Evolutionary conservation across 2,113 vertebrate genomes (phyloP).

Genomic region (Mus spicilegus): DNA sequence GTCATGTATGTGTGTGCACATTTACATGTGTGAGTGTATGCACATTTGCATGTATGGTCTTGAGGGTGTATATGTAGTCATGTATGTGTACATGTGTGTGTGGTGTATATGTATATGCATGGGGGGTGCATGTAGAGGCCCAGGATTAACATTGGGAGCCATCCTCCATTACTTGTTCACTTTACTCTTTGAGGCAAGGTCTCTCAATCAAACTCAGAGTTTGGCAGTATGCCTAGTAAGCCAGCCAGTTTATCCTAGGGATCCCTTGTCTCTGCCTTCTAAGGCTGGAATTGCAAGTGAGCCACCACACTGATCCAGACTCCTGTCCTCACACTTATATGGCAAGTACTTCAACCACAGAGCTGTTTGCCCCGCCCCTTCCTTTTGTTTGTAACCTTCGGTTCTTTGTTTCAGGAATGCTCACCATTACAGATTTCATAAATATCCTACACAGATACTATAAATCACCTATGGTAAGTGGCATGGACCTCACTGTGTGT

Average conservation of each 20-base stretch:
- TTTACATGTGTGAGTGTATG: neutral
- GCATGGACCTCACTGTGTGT: neutral
- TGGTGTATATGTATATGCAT: neutral
- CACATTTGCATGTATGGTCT: neutral
- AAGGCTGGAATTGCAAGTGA: neutral
- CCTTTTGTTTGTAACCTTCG: constrained; percentile 46
- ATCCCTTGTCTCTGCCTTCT: neutral
- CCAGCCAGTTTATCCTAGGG: no score
- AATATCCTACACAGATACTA: constrained; percentile 99
- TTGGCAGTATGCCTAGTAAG: neutral
- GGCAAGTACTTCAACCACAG: neutral
- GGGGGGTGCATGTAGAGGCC: neutral
- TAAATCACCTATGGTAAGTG: constrained; percentile 97
- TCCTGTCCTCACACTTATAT: no score
- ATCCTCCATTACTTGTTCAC: neutral
- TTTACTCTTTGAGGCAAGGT: neutral
- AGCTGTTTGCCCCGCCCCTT: neutral
- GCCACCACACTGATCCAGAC: neutral
- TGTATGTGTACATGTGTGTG: neutral
- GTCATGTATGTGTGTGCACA: no score
- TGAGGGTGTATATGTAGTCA: no score
- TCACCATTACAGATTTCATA: constrained; percentile 99
- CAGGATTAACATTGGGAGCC: no score
- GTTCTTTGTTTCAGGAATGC: constrained; percentile 93
- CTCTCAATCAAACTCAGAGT: neutral